Evolutionary conservation across 1,140 invertebrate species (phyloP), one percentile per base, ranked within the genome.

Genomic region (Drosophila subpulchrella): DNA sequence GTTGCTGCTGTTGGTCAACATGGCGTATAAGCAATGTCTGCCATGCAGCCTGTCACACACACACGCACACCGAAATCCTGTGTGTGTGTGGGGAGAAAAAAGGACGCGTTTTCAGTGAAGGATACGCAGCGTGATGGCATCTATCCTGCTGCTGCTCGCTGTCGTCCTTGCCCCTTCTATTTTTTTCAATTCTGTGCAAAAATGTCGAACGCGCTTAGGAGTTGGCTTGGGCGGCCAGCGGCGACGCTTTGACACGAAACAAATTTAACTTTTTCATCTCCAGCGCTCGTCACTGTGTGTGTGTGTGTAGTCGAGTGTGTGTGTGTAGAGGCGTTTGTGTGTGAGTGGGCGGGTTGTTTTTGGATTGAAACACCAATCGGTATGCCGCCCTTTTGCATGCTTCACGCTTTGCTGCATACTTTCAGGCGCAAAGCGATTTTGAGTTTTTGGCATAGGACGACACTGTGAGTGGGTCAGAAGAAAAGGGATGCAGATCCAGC

Each of bases 241-340:
- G 76, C 81, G 58, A 72, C 84, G 84, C 84, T 88, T 88, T 89
- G 84, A 89, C 84, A 89, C 77, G 84, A 88, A 88, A 88, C 84
- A 88, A 88, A 88, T 88, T 88, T 88, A 89, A 89, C 84, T 88
- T 88, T 88, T 88, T 89, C 84, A 88, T 88, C 84, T 88, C 79
- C 54, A 88, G 54, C 54, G 84, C 68, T 66, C 84, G 78, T 58
- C 76, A 67, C 56, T 57, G 55, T 44, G 24, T 53, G 42, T 44
- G 12, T 30, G 36, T 36, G 58, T 41, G 36, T 36, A 12, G 46
- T 10, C 46, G 20, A 32, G 51, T 20, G 39, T 13, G 57, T 17
- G 15, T 24, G 38, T 1, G 32, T 8, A 7, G 46, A 13, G 24
- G 20, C 20, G 20, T 20, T 20, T 20, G 20, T 47, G 44, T n/a